Base-by-base conservation (phyloP, 2,113 vertebrate genomes). In the Puffinus mauretanicus region DNA sequence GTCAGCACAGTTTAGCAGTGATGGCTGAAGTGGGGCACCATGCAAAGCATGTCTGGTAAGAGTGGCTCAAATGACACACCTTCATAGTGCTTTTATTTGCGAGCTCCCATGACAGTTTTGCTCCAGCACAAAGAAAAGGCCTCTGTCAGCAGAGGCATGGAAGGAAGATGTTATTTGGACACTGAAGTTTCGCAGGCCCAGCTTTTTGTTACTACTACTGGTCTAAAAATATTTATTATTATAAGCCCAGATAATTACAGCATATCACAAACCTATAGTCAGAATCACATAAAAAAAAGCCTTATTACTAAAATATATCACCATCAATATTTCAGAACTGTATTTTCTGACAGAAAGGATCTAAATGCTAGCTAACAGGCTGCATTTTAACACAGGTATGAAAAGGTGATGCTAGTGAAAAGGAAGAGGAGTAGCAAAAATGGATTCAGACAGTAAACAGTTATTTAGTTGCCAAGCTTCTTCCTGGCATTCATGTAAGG, bases 1-100 rank as follows among this genome's bases (percentile, higher is more conserved):
- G 77, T 21, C 91, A 89, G 84, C 51, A 55, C 20, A 11, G 4
- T 69, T 87, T 25, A n/a, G 72, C 13, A 9, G 54, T 11, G 64
- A 94, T 18, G 55, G 75, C 78, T 86, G 4, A 14, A 82, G 87
- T 3, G 13, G 30, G 24, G 40, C 42, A 19, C 36, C 6, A 10
- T 3, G 19, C 61, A 73, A 46, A 77, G 32, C 26, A 6, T 7
- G 1, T 6, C 51, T 10, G 16, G 16, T 17, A 32, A n/a, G 32
- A 32, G 20, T 19, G 21, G 40, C 75, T 49, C 65, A 13, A 24
- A 4, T 11, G 25, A 18, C 32, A 55, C 47, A 54, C 30, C 62
- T 36, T 11, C 30, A 1, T 0, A 13, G n/a, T 1, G 27, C 9
- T 40, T 57, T 9, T 21, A 14, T 16, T 58, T 9, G 5, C 0